Base-by-base conservation (phyloP, 2,113 vertebrate species). In the Bufo gargarizans region DNA sequence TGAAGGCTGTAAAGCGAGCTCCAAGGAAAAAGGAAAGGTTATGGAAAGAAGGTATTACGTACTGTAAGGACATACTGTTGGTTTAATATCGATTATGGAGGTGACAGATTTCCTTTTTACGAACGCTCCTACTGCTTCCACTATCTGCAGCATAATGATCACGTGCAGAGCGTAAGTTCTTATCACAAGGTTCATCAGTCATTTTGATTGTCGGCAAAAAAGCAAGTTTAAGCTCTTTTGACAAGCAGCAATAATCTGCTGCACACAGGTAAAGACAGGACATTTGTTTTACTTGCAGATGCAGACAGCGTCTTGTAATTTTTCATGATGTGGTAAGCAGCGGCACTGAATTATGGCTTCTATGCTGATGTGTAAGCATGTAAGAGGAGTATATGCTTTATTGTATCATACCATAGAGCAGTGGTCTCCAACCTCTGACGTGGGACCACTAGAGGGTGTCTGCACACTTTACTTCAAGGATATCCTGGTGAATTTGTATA, bases 151-250 rank as follows among this genome's bases (percentile, higher is more conserved):
- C 19, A 56, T 22, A 58, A 77, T n/a, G 53, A 45, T 49, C 33
- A 33, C 13, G 17, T 43, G 19, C 63, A 76, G 16, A 50, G 16
- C 84, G 20, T 47, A 77, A 86, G 84, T 71, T 85, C 84, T 86
- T 77, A 86, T 77, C 58, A 49, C 43, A 55, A 20, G 43, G 33
- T 77, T 77, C 84, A 85, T 85, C 71, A 85, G 84, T 77, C 58
- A 77, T 77, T 86, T 85, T 86, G 14, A 86, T 59, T 78, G 72
- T 86, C 45, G 53, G 74, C 85, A 86, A 86, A 50, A 47, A 9
- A 53, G 50, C 4, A 12, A 50, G 47, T 77, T 86, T 61, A 63
- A 78, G 19, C 74, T 86, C 58, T 78, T n/a, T 6, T 63, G 55
- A 86, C 45, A 65, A 47, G 47, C 45, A n/a, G 4, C 47, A 49